phyloP scores from a whole-genome alignment of 92 coral and sea anemone species.

The Heliopora coerulea region DNA sequence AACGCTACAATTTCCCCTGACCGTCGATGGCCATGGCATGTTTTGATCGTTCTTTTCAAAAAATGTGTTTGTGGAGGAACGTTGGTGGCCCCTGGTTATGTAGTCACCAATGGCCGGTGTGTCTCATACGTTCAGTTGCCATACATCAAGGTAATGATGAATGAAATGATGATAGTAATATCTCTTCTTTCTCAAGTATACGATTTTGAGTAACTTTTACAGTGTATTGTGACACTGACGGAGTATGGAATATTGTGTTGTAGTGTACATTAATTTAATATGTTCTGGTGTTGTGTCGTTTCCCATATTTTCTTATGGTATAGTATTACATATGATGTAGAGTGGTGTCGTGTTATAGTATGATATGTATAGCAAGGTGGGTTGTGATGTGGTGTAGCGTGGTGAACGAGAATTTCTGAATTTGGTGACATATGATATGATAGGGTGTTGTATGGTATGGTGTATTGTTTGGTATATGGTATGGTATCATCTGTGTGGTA shows the following conservation, averaged over 20 bases:
- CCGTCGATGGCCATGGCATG: conserved; percentile 44
- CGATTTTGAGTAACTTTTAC: too few species aligned
- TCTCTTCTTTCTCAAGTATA: not conserved
- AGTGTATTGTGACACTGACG: too few species aligned
- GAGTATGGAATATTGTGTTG: too few species aligned
- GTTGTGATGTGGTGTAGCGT: not conserved
- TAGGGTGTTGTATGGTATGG: conserved; percentile 5
- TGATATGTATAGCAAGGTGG: not conserved
- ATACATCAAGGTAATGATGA: conserved; percentile 14
- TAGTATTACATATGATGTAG: too few species aligned
- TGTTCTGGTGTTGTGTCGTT: too few species aligned
- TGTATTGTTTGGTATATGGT: not conserved
- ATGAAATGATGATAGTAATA: not conserved
- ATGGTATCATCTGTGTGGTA: conserved; percentile 2
- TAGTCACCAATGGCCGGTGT: conserved; percentile 25
- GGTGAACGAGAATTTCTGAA: too few species aligned
- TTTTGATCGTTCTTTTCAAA: conserved; percentile 1
- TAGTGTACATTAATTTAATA: too few species aligned
- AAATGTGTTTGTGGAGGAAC: conserved; percentile 31
- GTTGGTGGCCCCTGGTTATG: conserved; percentile 35
- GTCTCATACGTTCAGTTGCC: conserved; percentile 26
- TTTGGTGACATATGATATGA: too few species aligned
- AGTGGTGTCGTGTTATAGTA: too few species aligned
- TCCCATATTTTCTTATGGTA: too few species aligned
- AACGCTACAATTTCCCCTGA: not conserved